Conservation (phyloP, 2,113 vertebrate species). For the Myrmecophaga tridactyla region DNA sequence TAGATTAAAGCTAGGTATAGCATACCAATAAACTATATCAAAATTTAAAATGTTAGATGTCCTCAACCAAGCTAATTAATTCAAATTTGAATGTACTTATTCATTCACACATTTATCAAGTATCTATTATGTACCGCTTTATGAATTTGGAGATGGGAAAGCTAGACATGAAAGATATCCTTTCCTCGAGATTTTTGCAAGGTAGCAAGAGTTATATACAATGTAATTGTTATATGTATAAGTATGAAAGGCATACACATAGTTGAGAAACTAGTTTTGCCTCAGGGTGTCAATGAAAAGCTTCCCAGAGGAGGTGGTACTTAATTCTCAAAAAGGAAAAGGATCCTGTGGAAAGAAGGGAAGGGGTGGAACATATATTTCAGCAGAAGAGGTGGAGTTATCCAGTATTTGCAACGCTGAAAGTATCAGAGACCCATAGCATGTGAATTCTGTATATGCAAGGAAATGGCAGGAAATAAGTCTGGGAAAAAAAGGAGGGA, state of each 20-base stretch:
- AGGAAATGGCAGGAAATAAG: not conserved
- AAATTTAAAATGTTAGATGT: constrained; percentile 10
- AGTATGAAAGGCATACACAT: not conserved
- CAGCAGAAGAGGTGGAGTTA: not conserved
- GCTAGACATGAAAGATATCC: not conserved
- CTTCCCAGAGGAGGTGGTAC: not conserved
- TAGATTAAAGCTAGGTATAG: constrained; percentile 33
- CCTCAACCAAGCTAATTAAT: constrained; percentile 13
- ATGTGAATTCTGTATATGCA: not conserved
- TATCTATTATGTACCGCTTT: not conserved
- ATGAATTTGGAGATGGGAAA: not conserved
- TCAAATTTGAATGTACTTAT: not conserved
- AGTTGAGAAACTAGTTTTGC: not conserved
- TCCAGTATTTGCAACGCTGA: not conserved
- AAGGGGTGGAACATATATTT: not conserved
- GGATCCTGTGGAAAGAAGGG: not conserved
- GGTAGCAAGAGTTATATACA: not conserved
- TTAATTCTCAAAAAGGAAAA: not conserved
- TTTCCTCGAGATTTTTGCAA: not conserved
- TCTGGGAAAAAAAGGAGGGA: not conserved
- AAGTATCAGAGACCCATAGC: not conserved
- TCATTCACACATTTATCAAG: not conserved
- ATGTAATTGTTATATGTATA: not conserved
- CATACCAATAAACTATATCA: not conserved
- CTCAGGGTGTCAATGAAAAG: not conserved